Evolutionary conservation across 2,888 invertebrate species (phyloP).

Genomic region (Anthoptus insignis): DNA sequence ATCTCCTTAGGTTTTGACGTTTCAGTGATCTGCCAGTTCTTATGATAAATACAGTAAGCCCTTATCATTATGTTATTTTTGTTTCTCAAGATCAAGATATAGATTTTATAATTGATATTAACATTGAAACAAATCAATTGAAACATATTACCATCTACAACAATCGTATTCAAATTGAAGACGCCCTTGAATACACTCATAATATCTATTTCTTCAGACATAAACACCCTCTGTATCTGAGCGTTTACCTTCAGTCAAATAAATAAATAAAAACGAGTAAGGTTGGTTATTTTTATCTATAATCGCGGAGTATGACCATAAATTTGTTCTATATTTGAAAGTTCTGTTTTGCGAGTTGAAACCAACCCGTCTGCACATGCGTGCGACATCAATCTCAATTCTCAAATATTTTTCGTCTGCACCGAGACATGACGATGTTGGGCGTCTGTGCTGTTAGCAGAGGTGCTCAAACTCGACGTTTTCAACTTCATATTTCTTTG

Average conservation of each 20-base stretch:
- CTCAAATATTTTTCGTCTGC: constrained; percentile 85
- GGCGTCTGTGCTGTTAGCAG: constrained; percentile 38
- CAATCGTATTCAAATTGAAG: constrained; percentile 27
- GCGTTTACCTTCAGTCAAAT: constrained; percentile 56
- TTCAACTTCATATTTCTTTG: not conserved
- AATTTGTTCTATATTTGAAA: constrained; percentile 85
- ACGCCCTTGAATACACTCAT: constrained; percentile 49
- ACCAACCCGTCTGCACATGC: constrained; percentile 85
- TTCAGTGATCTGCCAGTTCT: no score
- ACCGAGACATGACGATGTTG: constrained; percentile 49
- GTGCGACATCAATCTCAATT: constrained; percentile 86
- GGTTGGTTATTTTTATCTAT: constrained; percentile 81
- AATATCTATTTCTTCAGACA: constrained; percentile 56
- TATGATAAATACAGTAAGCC: no score
- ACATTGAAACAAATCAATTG: constrained; percentile 2
- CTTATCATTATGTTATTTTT: no score
- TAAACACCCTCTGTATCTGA: constrained; percentile 56
- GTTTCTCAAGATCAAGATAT: no score
- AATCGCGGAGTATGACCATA: constrained; percentile 85
- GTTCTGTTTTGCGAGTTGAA: constrained; percentile 72
- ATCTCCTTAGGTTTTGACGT: no score
- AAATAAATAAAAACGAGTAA: constrained; percentile 75
- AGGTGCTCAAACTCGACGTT: constrained; percentile 23
- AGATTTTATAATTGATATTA: not conserved
- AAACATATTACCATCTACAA: constrained; percentile 15